Percentiles rank a stretch among this genome's conserved stretches.
These are phyloP conservation scores for Cossypha caffra DNA, from an alignment of 2,797 vertebrate species.

Conservation along the genomic window DNA sequence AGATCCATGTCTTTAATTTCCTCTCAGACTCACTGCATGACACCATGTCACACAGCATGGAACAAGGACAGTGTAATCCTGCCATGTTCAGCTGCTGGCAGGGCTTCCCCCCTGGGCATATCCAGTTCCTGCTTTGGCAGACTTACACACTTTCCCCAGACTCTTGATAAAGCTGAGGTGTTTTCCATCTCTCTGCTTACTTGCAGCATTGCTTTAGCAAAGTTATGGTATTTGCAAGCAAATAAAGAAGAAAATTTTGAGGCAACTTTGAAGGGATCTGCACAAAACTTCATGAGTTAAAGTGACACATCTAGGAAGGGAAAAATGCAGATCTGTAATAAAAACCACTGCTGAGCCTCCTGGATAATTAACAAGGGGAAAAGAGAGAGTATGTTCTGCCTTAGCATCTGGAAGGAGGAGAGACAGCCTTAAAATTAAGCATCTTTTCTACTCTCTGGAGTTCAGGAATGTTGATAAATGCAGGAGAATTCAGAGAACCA, in stretches of 20 bases:
- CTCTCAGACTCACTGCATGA: background rate
- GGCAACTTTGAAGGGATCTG: background rate
- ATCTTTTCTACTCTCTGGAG: background rate
- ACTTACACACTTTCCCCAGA: background rate
- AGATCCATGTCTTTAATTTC: background rate
- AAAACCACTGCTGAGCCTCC: background rate
- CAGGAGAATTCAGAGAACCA: background rate
- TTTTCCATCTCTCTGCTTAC: background rate
- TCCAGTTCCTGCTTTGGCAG: background rate
- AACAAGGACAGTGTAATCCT: background rate
- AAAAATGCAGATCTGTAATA: background rate
- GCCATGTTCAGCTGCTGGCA: fast-evolving
- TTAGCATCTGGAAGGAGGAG: background rate
- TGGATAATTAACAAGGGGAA: background rate
- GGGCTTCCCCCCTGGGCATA: background rate
- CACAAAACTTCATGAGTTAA: background rate
- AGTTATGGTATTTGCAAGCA: background rate
- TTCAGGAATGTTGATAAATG: background rate
- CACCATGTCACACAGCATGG: background rate
- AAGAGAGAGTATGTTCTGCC: background rate
- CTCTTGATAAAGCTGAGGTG: background rate
- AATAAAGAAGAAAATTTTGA: background rate
- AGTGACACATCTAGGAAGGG: background rate
- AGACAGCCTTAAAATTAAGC: background rate
- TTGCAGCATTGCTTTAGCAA: background rate